Conservation (phyloP, 2,113 vertebrate genomes). For the Hemichromis elongatus region DNA sequence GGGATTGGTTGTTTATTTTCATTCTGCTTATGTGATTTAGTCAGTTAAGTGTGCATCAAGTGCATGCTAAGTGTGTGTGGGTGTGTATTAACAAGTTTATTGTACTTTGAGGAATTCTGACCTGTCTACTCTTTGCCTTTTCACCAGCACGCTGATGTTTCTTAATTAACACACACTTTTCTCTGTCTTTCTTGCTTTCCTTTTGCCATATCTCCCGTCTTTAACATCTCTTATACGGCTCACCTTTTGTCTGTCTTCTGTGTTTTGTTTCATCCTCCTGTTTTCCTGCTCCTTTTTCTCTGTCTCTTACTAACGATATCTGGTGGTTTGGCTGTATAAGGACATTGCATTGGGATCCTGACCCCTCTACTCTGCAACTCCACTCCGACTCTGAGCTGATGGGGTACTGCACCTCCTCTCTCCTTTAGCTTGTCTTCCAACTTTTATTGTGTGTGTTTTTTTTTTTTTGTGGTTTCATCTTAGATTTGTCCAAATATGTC, state of each 20-base stretch:
- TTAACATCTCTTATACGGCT: slow-evolving; percentile 10
- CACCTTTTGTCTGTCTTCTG: slow-evolving; percentile 17
- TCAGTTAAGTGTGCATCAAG: background rate
- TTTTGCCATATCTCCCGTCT: slow-evolving; percentile 25
- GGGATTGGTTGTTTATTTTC: background rate
- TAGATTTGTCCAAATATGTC: slow-evolving; percentile 46
- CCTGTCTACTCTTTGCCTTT: slow-evolving; percentile 43
- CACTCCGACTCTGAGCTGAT: slow-evolving; percentile 99
- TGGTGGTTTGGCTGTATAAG: slow-evolving; percentile 90
- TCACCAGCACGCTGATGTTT: slow-evolving; percentile 41
- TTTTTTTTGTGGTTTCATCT: slow-evolving; percentile 41
- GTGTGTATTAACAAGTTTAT: slow-evolving; percentile 2
- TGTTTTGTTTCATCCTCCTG: slow-evolving; percentile 24
- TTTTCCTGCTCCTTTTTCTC: slow-evolving; percentile 24
- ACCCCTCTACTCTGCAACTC: slow-evolving; percentile 98
- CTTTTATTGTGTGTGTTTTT: slow-evolving; percentile 17
- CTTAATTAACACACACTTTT: slow-evolving; percentile 49
- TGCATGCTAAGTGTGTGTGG: slow-evolving; percentile 49
- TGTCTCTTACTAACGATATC: slow-evolving; percentile 86
- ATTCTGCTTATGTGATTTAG: background rate
- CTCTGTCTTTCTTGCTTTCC: slow-evolving; percentile 20
- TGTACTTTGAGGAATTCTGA: slow-evolving; percentile 34
- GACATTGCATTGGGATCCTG: slow-evolving; percentile 99
- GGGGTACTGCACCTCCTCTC: slow-evolving; percentile 88
- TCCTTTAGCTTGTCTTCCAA: slow-evolving; percentile 53